Conservation (phyloP, 2,888 invertebrate genomes). For the Rotaria socialis region DNA sequence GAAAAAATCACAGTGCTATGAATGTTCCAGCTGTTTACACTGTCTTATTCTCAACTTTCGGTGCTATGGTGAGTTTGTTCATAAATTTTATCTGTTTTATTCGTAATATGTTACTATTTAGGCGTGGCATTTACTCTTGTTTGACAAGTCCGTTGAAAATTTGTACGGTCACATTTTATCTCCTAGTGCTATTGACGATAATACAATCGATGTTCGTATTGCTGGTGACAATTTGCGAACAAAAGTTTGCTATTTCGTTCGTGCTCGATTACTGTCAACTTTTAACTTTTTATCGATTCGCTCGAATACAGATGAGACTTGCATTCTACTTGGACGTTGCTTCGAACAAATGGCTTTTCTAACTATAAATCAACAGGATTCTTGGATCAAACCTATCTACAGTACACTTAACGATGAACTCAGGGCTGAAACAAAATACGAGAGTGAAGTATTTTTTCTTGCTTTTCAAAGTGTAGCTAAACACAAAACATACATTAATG, state of each 20-base stretch:
- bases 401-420: not conserved
- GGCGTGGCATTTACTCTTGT: not conserved
- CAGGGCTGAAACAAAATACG: not conserved
- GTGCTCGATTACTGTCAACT: not conserved
- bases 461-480: not conserved
- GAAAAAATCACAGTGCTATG: not conserved
- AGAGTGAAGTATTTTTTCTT: not conserved
- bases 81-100: too few species aligned
- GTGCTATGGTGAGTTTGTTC: not conserved
- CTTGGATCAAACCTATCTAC: not conserved
- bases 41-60: not conserved
- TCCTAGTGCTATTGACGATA: not conserved
- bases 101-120: not conserved
- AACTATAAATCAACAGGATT: not conserved
- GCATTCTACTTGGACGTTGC: not conserved
- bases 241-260: slow-evolving; percentile 24
- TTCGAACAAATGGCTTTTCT: slow-evolving; percentile 26
- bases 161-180: not conserved
- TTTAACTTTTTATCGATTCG: not conserved
- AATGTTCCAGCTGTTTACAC: not conserved
- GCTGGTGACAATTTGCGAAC: not conserved
- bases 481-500: not conserved
- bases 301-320: not conserved
- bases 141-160: not conserved
- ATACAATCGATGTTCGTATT: not conserved